Conservation (phyloP, 1,140 invertebrate genomes). For the Lasioglossum baleicum region DNA sequence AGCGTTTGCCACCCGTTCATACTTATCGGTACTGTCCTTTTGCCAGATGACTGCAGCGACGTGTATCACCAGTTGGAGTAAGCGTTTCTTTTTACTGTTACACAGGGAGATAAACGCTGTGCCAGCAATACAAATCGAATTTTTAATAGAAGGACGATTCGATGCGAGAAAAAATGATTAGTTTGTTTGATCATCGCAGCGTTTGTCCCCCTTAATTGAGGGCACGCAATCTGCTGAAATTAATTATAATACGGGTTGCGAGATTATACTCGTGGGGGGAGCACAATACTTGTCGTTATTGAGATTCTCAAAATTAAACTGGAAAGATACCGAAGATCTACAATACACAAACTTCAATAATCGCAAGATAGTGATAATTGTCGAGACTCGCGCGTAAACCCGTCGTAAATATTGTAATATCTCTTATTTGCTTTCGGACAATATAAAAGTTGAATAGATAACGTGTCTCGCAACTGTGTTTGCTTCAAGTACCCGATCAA, state of each 20-base stretch:
- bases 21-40: conserved; percentile 82
- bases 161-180: too few species aligned
- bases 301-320: conserved; percentile 41
- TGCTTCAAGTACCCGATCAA: conserved; percentile 16
- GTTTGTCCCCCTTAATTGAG: not conserved
- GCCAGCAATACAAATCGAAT: too few species aligned
- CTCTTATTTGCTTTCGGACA: conserved; percentile 52
- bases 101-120: not conserved
- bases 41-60: conserved; percentile 87
- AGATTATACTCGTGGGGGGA: not conserved
- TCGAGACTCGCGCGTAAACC: conserved; percentile 35
- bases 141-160: too few species aligned
- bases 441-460: conserved; percentile 61
- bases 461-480: conserved; percentile 56
- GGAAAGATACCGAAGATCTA: conserved; percentile 56
- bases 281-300: conserved; percentile 24
- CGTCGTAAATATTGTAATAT: conserved; percentile 59
- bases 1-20: conserved; percentile 86
- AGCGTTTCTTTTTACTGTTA: conserved; percentile 65
- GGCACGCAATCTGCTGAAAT: not conserved
- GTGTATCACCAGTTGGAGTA: conserved; percentile 85
- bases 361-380: conserved; percentile 62
- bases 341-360: conserved; percentile 51
- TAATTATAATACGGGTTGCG: not conserved
- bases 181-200: too few species aligned